Evolutionary conservation across 2,113 vertebrate genomes (phyloP).

Genomic region (Halichoerus grypus): DNA sequence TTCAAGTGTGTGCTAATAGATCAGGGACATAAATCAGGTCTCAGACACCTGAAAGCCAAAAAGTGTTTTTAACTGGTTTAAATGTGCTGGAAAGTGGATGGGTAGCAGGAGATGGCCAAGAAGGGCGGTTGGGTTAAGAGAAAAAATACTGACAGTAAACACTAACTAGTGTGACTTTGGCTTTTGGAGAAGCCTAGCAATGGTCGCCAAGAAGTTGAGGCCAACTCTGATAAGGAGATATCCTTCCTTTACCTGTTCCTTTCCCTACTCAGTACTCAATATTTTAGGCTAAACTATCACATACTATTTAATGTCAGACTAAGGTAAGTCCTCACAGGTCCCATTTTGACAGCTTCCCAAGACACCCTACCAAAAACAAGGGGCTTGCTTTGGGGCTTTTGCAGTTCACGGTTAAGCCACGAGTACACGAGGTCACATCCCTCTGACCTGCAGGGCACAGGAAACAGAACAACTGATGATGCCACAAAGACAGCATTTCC

Average conservation of each 20-base stretch:
- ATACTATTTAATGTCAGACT: too few species aligned
- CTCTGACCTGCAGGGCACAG: not conserved
- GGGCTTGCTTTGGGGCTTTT: not conserved
- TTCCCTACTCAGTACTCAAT: not conserved
- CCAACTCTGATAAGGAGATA: not conserved
- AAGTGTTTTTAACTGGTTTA: not conserved
- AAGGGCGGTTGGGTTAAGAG: not conserved
- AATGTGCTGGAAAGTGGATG: not conserved
- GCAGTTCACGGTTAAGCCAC: accelerated
- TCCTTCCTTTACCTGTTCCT: not conserved
- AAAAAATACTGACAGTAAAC: not conserved
- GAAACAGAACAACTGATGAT: not conserved
- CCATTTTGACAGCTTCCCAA: not conserved
- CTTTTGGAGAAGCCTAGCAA: not conserved
- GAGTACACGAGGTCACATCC: not conserved
- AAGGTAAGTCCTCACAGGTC: not conserved
- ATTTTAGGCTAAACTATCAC: not conserved
- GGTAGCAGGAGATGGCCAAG: accelerated
- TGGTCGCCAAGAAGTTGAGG: not conserved
- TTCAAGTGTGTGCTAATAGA: not conserved
- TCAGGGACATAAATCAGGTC: not conserved
- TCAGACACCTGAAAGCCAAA: not conserved
- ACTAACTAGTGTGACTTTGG: not conserved
- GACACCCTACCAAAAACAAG: not conserved
- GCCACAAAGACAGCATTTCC: too few species aligned